phyloP scores from a whole-genome alignment of 2,797 vertebrate genomes.

The Halcyon smyrnensis region DNA sequence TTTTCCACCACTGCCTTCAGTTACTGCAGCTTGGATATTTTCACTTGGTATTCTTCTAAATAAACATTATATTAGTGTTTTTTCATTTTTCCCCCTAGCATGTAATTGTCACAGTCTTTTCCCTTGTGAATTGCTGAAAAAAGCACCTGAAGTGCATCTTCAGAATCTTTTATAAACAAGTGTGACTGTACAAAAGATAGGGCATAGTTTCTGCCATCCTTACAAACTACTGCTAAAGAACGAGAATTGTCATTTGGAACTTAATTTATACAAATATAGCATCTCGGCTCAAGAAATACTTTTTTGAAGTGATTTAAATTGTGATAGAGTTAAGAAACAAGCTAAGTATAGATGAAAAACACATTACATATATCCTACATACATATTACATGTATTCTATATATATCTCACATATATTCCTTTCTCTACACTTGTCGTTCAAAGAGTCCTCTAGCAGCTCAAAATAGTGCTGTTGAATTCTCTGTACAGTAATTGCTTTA shows the following conservation, averaged over 20 bases:
- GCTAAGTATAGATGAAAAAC: not conserved
- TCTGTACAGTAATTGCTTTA: not conserved
- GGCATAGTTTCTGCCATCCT: not conserved
- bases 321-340: not conserved
- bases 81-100: not conserved
- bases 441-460: not conserved
- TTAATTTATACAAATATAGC: not conserved
- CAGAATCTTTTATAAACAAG: not conserved
- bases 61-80: not conserved
- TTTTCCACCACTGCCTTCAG: not conserved
- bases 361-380: fast-evolving
- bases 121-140: not conserved
- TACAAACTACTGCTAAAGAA: not conserved
- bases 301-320: not conserved
- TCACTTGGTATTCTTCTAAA: not conserved
- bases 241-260: not conserved
- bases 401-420: fast-evolving
- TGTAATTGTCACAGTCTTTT: not conserved
- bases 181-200: not conserved
- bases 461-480: not conserved
- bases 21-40: not conserved
- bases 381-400: fast-evolving
- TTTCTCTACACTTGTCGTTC: not conserved
- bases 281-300: not conserved
- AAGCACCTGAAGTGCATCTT: not conserved